Evolutionary conservation across 1,140 invertebrate species (phyloP).

Genomic region (Cepaea nemoralis): DNA sequence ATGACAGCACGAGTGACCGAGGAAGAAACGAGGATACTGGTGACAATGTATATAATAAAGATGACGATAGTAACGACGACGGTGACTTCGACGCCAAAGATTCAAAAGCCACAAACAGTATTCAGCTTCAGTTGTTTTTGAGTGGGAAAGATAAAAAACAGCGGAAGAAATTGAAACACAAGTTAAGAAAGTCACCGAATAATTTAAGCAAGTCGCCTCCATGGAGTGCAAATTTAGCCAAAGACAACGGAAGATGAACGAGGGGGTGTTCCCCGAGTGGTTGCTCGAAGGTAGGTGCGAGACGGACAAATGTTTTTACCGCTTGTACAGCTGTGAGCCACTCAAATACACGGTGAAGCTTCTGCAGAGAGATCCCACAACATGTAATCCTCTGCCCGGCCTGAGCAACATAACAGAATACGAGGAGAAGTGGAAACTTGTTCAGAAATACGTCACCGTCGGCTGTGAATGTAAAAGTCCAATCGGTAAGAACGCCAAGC

Average conservation of each 20-base stretch:
- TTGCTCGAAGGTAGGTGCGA: constrained; percentile 52
- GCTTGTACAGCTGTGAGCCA: constrained; percentile 57
- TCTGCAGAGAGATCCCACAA: constrained; percentile 57
- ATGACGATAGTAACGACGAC: not conserved
- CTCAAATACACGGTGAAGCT: constrained; percentile 55
- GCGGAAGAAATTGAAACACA: constrained; percentile 48
- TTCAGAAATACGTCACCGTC: constrained; percentile 50
- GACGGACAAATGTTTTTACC: constrained; percentile 59
- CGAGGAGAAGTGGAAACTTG: constrained; percentile 58
- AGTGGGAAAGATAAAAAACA: constrained; percentile 50
- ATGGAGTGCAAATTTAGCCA: constrained; percentile 57
- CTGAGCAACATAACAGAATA: constrained; percentile 53
- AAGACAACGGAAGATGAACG: constrained; percentile 46
- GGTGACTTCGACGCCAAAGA: not conserved
- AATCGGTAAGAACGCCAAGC: not conserved
- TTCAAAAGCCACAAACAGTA: constrained; percentile 17
- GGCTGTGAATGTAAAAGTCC: constrained; percentile 54
- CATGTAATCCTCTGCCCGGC: constrained; percentile 59
- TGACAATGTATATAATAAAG: not conserved
- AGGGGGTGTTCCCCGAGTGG: constrained; percentile 56
- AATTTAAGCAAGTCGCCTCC: constrained; percentile 47
- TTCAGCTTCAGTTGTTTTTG: constrained; percentile 24
- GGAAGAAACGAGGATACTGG: not conserved
- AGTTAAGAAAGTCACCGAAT: constrained; percentile 47
- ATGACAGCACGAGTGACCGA: no score